Conservation (phyloP, 2,797 vertebrate genomes). For the Takifugu ocellatus region DNA sequence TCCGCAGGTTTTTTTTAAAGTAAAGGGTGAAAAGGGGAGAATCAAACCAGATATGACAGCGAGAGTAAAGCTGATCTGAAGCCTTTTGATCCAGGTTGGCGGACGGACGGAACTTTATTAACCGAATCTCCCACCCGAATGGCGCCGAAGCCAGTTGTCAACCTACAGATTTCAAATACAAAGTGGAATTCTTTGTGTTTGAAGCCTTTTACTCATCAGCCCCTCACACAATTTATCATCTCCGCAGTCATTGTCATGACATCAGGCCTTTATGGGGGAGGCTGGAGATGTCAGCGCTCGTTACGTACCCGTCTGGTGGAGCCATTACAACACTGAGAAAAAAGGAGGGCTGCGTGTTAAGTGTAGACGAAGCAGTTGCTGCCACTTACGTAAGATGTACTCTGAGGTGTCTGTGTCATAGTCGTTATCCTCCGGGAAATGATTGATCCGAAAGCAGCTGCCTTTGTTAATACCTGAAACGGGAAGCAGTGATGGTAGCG, state of each 20-base stretch:
- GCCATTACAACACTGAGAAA: slow-evolving; percentile 24
- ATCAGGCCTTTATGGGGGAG: slow-evolving; percentile 45
- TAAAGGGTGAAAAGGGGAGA: too few relatives aligned
- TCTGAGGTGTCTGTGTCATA: slow-evolving; percentile 98
- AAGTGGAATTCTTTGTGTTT: slow-evolving; percentile 1
- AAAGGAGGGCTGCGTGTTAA: slow-evolving; percentile 33
- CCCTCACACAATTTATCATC: slow-evolving; percentile 28
- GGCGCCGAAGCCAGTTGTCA: not conserved
- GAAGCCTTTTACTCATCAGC: slow-evolving; percentile 22
- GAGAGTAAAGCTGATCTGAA: slow-evolving; percentile 11
- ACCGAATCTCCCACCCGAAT: not conserved
- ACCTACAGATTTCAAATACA: slow-evolving; percentile 1
- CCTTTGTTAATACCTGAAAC: slow-evolving; percentile 90
- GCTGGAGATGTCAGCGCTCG: slow-evolving; percentile 44
- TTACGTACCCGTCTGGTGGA: slow-evolving; percentile 44
- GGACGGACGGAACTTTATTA: slow-evolving; percentile 3
- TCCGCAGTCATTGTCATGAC: slow-evolving; percentile 44
- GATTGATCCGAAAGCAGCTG: slow-evolving; percentile 96
- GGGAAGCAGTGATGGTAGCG: slow-evolving; percentile 23
- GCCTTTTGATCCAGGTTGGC: not conserved
- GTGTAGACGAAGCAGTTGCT: slow-evolving; percentile 38
- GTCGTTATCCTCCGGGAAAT: slow-evolving; percentile 98
- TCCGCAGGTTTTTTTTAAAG: too few relatives aligned
- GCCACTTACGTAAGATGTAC: slow-evolving; percentile 94
- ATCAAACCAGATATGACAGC: slow-evolving; percentile 5